A percentile compares a stretch with the other conserved stretches of the same genome.
These are phyloP conservation scores for Cryptotermes secundus DNA, from an alignment of 1,140 invertebrate species.

Conservation along the genomic window DNA sequence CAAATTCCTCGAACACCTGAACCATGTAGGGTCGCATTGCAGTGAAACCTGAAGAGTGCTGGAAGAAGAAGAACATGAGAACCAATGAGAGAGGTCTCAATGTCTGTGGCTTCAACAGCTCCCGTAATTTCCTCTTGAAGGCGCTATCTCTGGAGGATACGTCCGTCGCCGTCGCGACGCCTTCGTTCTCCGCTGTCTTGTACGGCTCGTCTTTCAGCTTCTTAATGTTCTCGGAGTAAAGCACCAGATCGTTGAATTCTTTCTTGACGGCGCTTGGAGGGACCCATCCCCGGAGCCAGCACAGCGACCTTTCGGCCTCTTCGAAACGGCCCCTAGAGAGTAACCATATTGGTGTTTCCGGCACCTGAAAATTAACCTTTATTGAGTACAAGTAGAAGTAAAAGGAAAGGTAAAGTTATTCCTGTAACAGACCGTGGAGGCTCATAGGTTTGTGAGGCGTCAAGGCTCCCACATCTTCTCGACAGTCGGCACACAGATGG, in stretches of 20 bases:
- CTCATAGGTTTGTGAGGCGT: too few species aligned
- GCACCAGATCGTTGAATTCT: constrained; percentile 46
- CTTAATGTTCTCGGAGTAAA: constrained; percentile 39
- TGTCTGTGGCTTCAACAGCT: constrained; percentile 52
- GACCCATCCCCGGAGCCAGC: constrained; percentile 54
- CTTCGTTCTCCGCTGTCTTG: constrained; percentile 45
- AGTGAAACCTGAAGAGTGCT: constrained; percentile 51
- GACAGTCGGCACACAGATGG: too few species aligned
- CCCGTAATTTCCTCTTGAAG: constrained; percentile 39
- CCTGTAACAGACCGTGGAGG: too few species aligned
- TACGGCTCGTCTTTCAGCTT: neutral
- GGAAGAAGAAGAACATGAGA: constrained; percentile 54
- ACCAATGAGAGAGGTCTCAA: constrained; percentile 51
- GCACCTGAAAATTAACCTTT: constrained; percentile 48
- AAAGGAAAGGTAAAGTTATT: too few species aligned
- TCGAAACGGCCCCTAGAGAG: constrained; percentile 51
- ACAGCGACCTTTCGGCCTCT: constrained; percentile 52
- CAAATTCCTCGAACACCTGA: constrained; percentile 51
- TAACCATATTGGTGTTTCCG: constrained; percentile 68
- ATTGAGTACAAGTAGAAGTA: too few species aligned
- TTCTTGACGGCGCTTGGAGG: constrained; percentile 48
- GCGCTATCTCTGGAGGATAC: constrained; percentile 37
- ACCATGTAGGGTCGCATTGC: constrained; percentile 63
- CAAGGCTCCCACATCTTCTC: too few species aligned
- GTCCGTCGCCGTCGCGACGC: constrained; percentile 49